Evolutionary conservation across 2,113 vertebrate genomes (phyloP), one percentile per base, ranked within the genome.

Genomic region (Dicerorhinus sumatrensis): DNA sequence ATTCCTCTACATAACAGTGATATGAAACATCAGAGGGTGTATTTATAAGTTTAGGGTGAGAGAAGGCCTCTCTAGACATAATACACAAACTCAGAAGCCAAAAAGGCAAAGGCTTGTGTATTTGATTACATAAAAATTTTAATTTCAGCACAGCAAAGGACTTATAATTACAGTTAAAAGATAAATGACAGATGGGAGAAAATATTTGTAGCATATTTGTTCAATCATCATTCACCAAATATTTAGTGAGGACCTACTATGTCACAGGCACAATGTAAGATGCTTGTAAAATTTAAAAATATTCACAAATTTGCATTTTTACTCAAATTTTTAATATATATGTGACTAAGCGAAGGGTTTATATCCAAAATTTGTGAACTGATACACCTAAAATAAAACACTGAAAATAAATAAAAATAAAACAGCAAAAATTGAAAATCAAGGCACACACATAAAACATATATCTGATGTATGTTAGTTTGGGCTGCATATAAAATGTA

Each of bases 161-260:
- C 25, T 86, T 87, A 63, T 62, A 67, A 95, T 54, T 27, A 56
- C 4, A 75, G 84, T 65, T 27, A 27, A 87, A 87, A 79, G 56
- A 65, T 51, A 88, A 81, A 79, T 29, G 89, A 58, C 83, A 94
- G 92, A 73, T 42, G 63, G 79, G n/a, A 94, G 79, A 75, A 89
- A 81, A 92, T 67, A 51, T 69, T 23, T 80, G 72, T 23, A 46
- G 69, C 70, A n/a, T 36, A 65, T 89, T 76, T 88, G 39, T 83
- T 85, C 48, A 67, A 77, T 85, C 48, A 67, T 75, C 23, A 39
- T 58, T 81, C 21, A 63, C 27, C 72, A 85, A 72, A 36, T 72
- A 84, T 60, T 96, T 48, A 75, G 29, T 31, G 70, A 94, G 33
- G 20, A 60, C 21, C 58, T 85, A 89, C 46, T 72, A 17, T 56